Conservation (phyloP, 2,888 invertebrate genomes). For the Synanthedon tipuliformis region DNA sequence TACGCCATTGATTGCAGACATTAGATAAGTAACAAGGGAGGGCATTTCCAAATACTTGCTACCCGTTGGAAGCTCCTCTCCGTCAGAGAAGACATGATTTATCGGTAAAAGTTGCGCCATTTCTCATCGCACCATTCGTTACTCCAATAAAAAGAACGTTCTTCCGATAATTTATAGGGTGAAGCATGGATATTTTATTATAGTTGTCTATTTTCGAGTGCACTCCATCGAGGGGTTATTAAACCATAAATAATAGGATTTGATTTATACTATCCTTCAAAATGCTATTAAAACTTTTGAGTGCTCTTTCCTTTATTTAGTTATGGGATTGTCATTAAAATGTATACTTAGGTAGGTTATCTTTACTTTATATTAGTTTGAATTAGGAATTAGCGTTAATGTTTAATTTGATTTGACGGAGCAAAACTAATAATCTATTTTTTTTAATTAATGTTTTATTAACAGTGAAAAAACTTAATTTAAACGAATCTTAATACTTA, state of each 20-base stretch:
- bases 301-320: conserved; percentile 12
- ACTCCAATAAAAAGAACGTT: conserved; percentile 67
- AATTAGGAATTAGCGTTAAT: no score
- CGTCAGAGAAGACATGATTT: conserved; percentile 57
- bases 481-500: no score
- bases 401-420: no score
- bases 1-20: conserved; percentile 38
- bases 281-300: conserved; percentile 9
- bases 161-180: conserved; percentile 62
- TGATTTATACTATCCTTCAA: conserved; percentile 42
- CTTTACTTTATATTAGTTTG: no score
- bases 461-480: no score
- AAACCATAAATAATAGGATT: conserved; percentile 44
- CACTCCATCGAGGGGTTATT: conserved; percentile 39
- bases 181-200: conserved; percentile 60
- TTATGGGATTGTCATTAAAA: conserved; percentile 16
- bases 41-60: conserved; percentile 52
- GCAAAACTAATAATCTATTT: no score
- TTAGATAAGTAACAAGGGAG: conserved; percentile 46
- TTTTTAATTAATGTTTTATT: no score
- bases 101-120: conserved; percentile 62
- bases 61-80: conserved; percentile 42
- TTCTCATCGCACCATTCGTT: conserved; percentile 68
- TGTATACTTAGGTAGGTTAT: not conserved
- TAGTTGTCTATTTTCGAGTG: conserved; percentile 50